Evolutionary conservation across 2,113 vertebrate species (phyloP), one percentile per base, ranked within the genome.

Genomic region (Marmota flaviventris): DNA sequence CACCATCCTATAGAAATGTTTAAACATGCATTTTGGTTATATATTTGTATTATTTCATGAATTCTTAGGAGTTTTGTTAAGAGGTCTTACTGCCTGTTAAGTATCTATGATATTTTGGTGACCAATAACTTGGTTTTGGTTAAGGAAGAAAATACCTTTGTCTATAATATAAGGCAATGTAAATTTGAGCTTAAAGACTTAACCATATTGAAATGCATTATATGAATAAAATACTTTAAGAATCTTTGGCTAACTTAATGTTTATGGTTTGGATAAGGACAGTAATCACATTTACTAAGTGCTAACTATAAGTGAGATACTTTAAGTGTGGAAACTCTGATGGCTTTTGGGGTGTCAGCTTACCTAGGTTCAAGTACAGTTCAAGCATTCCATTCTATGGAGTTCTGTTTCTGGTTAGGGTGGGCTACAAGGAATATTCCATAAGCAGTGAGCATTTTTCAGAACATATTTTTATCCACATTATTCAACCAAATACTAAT

Each of bases 61-160:
- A 56, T 82, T 73, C 70, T 94, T 89, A 89, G 53, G 92, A 89
- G 32, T 89, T 89, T 94, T 88, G 86, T 91, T 87, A 84, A 88
- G 63, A 78, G 78, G 94, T 95, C 63, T 88, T 65, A n/a, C 94
- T 78, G 32, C 37, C 79, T 94, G 10, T 82, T 89, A 96, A 76
- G 42, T 76, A 69, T 94, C 73, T 89, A 25, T 82, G 75, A 90
- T 61, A 86, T 82, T 92, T 86, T 94, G 32, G 61, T 90, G 89
- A 93, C 51, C 89, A 73, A 85, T 92, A 85, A 81, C 32, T 69
- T 82, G 37, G 70, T 86, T 95, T 86, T 90, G 85, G 22, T 85
- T 89, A 81, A 32, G 77, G 48, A 94, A 91, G 53, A 94, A 93
- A 95, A 92, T 42, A 29, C 24, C 51, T 67, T 73, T 78, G 77